Conservation (phyloP, 2,797 vertebrate species). For the Dermochelys coriacea region DNA sequence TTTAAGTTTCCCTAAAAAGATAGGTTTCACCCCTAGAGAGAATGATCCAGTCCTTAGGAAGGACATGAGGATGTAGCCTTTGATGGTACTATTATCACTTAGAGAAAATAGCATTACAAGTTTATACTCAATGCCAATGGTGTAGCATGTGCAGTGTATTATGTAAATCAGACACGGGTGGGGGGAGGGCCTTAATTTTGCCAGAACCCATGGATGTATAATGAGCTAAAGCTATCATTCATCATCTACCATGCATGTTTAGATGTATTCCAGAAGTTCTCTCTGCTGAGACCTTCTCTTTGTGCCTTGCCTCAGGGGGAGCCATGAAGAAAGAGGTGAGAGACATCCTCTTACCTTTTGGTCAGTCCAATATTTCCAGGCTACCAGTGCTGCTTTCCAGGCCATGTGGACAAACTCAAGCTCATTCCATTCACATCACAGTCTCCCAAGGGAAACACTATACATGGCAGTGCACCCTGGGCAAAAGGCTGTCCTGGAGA, state of each 20-base stretch:
- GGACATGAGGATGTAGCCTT: background rate
- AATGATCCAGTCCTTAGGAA: background rate
- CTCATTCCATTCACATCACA: fast-evolving
- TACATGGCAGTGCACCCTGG: background rate
- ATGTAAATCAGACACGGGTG: background rate
- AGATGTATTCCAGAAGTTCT: fast-evolving
- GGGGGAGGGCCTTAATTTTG: fast-evolving
- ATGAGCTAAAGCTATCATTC: background rate
- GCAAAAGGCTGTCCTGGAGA: background rate
- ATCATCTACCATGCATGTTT: background rate
- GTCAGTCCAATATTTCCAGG: background rate
- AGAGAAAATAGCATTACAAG: background rate
- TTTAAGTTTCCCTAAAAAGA: background rate
- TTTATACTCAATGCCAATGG: background rate
- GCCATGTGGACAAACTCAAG: background rate
- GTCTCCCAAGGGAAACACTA: background rate
- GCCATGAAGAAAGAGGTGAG: fast-evolving
- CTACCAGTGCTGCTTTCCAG: fast-evolving
- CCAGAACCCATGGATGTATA: background rate
- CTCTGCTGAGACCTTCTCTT: background rate
- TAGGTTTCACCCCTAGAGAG: background rate
- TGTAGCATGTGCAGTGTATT: fast-evolving
- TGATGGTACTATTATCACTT: background rate
- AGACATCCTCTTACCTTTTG: background rate
- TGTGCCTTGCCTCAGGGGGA: fast-evolving